Conservation (phyloP, 2,888 invertebrate species). For the Megaustenia siamemsis region DNA sequence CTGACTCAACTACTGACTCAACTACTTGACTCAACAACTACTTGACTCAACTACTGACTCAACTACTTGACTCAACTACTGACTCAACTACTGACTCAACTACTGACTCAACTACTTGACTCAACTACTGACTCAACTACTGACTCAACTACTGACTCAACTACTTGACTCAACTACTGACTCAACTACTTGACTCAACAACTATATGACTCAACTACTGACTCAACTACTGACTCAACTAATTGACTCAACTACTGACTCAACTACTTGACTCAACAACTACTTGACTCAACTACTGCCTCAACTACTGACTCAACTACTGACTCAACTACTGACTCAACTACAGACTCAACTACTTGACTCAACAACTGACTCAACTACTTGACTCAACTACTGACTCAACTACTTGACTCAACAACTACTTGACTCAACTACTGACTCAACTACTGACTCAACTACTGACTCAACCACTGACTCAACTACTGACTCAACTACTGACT, state of each 20-base stretch:
- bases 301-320: not conserved
- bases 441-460: not conserved
- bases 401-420: not conserved
- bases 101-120: not conserved
- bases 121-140: not conserved
- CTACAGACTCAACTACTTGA: not conserved
- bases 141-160: not conserved
- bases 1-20: not conserved
- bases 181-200: no score
- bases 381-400: no score
- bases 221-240: not conserved
- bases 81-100: not conserved
- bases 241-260: no score
- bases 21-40: not conserved
- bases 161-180: not conserved
- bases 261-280: not conserved
- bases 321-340: not conserved
- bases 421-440: not conserved
- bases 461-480: no score
- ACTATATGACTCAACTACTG: not conserved
- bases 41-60: not conserved
- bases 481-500: not conserved
- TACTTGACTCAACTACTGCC: not conserved
- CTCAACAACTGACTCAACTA: no score
- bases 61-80: not conserved